Conservation (phyloP, 2,113 vertebrate species). For the Scomber scombrus region DNA sequence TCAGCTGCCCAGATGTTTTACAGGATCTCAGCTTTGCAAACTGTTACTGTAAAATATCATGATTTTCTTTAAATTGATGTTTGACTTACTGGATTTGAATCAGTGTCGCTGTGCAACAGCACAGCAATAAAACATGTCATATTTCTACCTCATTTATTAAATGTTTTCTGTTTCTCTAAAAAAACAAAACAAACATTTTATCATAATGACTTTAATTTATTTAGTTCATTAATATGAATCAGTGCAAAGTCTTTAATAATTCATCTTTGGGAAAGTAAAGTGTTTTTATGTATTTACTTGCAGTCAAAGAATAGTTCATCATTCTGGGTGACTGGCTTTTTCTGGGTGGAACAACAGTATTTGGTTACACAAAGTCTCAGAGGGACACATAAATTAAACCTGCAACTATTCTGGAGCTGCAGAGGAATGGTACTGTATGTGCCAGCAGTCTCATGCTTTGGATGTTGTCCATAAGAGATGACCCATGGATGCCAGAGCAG, state of each 20-base stretch:
- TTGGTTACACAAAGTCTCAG: constrained; percentile 17
- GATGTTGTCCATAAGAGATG: constrained; percentile 13
- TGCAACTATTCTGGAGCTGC: constrained; percentile 34
- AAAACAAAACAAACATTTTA: too few relatives aligned
- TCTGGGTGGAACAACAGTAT: constrained; percentile 1
- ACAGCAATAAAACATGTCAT: constrained; percentile 21
- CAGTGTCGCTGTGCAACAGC: not conserved
- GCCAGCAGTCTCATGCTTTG: constrained; percentile 4
- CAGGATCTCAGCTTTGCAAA: not conserved
- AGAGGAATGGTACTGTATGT: constrained; percentile 36
- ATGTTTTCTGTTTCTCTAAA: not conserved
- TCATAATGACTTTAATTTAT: constrained; percentile 15
- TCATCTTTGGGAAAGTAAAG: not conserved
- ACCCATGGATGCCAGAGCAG: constrained; percentile 31
- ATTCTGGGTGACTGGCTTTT: not conserved
- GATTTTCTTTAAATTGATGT: not conserved
- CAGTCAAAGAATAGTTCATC: not conserved
- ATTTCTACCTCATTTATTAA: constrained; percentile 27
- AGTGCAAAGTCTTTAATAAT: constrained; percentile 24
- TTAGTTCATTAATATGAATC: constrained; percentile 35
- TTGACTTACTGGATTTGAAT: constrained; percentile 1
- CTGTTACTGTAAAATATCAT: not conserved
- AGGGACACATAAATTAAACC: constrained; percentile 4
- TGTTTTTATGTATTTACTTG: not conserved
- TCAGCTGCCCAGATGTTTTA: not conserved